These are phyloP conservation scores for Hemistola chrysoprasaria DNA, from an alignment of 2,888 invertebrate species.

Conservation along the genomic window DNA sequence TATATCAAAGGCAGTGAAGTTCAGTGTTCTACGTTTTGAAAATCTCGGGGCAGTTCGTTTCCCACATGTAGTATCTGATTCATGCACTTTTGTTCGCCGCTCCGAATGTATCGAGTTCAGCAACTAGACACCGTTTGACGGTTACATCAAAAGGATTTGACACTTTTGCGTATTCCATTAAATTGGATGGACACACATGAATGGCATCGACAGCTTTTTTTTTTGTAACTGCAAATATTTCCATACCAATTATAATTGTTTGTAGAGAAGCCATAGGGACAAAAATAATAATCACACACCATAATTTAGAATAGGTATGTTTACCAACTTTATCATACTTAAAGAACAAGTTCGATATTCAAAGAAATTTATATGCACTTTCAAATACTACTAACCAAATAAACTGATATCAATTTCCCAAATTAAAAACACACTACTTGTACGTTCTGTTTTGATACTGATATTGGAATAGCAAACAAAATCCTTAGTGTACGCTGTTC, in stretches of 20 bases:
- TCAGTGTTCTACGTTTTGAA: too few species aligned
- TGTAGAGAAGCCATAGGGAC: too few species aligned
- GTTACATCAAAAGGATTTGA: slow-evolving; percentile 23
- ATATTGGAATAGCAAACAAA: slow-evolving; percentile 8
- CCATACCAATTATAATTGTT: too few species aligned
- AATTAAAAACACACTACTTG: slow-evolving; percentile 17
- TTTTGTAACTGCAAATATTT: too few species aligned
- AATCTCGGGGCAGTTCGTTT: slow-evolving; percentile 3
- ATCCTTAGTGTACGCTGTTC: too few species aligned
- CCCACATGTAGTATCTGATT: slow-evolving; percentile 31
- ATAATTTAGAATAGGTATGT: too few species aligned
- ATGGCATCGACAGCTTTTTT: too few species aligned
- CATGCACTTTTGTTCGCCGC: slow-evolving; percentile 30
- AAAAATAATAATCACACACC: too few species aligned
- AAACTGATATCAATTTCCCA: slow-evolving; percentile 8
- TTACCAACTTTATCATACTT: too few species aligned
- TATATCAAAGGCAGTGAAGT: not conserved
- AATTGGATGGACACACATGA: too few species aligned
- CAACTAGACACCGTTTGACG: slow-evolving; percentile 28
- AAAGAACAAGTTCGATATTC: too few species aligned
- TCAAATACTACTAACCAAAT: slow-evolving; percentile 5
- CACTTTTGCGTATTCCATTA: slow-evolving; percentile 1
- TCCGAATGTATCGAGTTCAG: slow-evolving; percentile 17
- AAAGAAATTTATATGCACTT: too few species aligned
- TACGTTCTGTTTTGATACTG: slow-evolving; percentile 7